Percentiles rank a stretch among this genome's conserved stretches.
These are phyloP conservation scores for Piliocolobus tephrosceles DNA, from an alignment of 2,113 vertebrate species.

Conservation along the genomic window DNA sequence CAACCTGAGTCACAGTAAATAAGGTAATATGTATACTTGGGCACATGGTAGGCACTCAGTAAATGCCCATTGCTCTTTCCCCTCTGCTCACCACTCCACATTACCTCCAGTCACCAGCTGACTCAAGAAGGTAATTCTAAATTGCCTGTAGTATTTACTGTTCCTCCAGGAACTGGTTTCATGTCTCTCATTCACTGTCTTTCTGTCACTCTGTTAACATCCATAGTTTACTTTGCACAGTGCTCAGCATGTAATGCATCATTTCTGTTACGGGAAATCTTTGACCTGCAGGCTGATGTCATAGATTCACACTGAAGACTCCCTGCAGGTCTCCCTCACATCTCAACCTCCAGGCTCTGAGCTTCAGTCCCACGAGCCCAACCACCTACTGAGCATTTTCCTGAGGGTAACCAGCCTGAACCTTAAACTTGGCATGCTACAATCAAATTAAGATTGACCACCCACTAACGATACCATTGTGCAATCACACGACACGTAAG, in stretches of 20 bases:
- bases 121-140: background rate
- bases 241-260: background rate
- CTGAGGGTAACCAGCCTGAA: background rate
- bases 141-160: background rate
- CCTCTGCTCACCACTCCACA: rapidly evolving
- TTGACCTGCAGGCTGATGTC: background rate
- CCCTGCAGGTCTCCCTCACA: background rate
- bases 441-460: background rate
- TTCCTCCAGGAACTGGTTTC: background rate
- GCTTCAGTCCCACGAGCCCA: background rate
- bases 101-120: background rate
- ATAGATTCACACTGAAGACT: background rate
- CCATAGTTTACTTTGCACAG: background rate
- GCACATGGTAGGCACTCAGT: background rate
- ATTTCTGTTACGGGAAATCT: background rate
- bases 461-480: background rate
- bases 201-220: background rate
- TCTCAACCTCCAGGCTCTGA: background rate
- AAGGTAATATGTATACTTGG: background rate
- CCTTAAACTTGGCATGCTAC: background rate
- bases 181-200: background rate
- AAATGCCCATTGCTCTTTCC: rapidly evolving
- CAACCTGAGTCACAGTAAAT: background rate
- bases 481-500: background rate
- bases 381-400: background rate